A percentile compares a stretch with the other conserved stretches of the same genome.
These are phyloP conservation scores for Leptinotarsa defecta DNA, from an alignment of 1,140 invertebrate genomes.

Conservation along the genomic window DNA sequence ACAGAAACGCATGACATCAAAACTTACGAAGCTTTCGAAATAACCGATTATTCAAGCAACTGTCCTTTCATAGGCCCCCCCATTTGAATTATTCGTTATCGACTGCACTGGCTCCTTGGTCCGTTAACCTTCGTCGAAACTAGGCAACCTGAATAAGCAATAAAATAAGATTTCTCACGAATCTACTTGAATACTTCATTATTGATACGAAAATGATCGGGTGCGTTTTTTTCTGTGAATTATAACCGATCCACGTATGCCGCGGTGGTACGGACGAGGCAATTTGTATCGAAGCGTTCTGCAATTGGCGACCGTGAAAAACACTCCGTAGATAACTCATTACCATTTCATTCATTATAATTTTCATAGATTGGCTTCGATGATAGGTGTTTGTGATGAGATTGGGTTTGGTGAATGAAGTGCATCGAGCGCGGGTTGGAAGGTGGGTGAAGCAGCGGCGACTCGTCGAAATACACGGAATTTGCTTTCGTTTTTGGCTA, in stretches of 20 bases:
- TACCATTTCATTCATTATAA: conserved; percentile 6
- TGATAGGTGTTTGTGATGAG: conserved; percentile 2
- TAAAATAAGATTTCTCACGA: conserved; percentile 33
- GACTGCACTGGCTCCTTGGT: background rate
- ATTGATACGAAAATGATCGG: conserved; percentile 16
- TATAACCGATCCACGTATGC: background rate
- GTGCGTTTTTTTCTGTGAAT: background rate
- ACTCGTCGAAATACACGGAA: background rate
- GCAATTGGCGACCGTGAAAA: background rate
- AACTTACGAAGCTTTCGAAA: no score
- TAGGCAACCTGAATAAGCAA: conserved; percentile 34
- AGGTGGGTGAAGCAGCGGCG: background rate
- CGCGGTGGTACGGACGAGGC: background rate
- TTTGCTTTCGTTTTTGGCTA: no score
- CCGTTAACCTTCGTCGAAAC: conserved; percentile 31
- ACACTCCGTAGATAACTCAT: conserved; percentile 6
- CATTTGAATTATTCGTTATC: background rate
- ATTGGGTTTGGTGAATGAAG: background rate
- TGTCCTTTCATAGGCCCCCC: background rate
- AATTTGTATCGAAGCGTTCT: background rate
- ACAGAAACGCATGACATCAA: no score
- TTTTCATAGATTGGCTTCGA: background rate
- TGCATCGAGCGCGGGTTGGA: background rate
- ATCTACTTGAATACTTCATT: conserved; percentile 20
- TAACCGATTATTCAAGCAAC: no score